These are phyloP conservation scores for Tachysurus vachellii DNA, from an alignment of 2,113 vertebrate species.

Conservation along the genomic window DNA sequence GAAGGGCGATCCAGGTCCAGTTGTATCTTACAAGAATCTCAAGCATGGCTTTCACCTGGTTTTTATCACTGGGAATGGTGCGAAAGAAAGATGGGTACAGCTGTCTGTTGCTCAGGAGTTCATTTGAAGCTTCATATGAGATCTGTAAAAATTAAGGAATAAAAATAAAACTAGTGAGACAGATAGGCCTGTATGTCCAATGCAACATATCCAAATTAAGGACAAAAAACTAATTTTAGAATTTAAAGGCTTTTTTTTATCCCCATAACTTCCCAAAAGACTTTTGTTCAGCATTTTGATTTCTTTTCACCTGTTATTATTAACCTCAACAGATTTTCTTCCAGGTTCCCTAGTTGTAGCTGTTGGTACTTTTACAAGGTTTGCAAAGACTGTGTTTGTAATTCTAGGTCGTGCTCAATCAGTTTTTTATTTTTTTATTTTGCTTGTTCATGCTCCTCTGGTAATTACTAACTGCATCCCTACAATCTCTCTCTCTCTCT, in stretches of 20 bases:
- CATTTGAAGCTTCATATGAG: constrained; percentile 76
- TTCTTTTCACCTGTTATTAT: background rate
- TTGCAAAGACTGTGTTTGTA: background rate
- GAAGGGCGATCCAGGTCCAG: constrained; percentile 81
- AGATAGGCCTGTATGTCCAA: too few species aligned
- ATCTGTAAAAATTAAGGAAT: constrained; percentile 64
- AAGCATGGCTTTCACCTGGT: constrained; percentile 76
- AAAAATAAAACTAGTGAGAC: background rate
- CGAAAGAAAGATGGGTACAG: constrained; percentile 75
- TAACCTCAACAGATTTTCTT: background rate
- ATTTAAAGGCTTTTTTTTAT: background rate
- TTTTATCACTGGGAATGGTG: constrained; percentile 76
- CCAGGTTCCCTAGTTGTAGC: background rate
- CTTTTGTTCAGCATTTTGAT: background rate
- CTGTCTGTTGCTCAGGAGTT: constrained; percentile 72
- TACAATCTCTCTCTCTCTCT: too few species aligned
- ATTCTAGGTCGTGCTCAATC: background rate
- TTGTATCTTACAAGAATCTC: constrained; percentile 68
- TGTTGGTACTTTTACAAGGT: background rate
- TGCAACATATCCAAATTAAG: background rate
- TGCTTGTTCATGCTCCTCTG: background rate
- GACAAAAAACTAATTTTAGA: background rate
- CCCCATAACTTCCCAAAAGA: background rate
- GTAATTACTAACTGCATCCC: too few species aligned
- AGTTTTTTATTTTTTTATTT: background rate